phyloP scores from a whole-genome alignment of 92 coral and sea anemone genomes.

The Parazoanthus atlanticus region DNA sequence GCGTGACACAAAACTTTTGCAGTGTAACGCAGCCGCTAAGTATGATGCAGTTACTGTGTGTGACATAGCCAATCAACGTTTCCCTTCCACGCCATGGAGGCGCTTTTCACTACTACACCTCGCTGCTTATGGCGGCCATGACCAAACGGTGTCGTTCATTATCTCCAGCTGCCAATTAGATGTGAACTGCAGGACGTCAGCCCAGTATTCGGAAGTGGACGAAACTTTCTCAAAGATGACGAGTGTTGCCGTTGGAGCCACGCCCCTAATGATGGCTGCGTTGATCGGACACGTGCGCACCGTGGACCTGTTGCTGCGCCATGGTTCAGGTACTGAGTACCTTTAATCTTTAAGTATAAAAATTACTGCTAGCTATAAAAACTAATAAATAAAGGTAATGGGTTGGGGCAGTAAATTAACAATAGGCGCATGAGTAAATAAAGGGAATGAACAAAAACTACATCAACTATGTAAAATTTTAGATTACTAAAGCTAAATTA shows the following conservation, averaged over 20 bases:
- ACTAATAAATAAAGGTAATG: too few species aligned
- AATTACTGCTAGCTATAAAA: too few species aligned
- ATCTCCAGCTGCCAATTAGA: not conserved
- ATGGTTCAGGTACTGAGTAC: not conserved
- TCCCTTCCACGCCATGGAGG: not conserved
- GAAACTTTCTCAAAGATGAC: not conserved
- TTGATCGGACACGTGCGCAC: not conserved
- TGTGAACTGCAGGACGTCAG: constrained; percentile 1
- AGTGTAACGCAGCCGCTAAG: not conserved
- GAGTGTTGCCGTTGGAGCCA: constrained; percentile 4
- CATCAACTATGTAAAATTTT: too few species aligned
- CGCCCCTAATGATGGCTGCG: constrained; percentile 27
- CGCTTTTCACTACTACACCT: not conserved
- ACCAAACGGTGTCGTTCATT: constrained; percentile 8
- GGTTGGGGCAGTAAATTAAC: too few species aligned
- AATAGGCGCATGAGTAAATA: too few species aligned
- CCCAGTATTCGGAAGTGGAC: not conserved
- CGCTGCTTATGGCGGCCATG: constrained; percentile 8
- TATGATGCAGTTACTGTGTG: not conserved
- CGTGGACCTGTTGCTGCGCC: not conserved
- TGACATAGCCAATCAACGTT: not conserved
- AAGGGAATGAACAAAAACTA: too few species aligned
- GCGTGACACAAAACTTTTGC: not conserved
- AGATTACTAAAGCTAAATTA: too few species aligned
- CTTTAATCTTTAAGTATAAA: too few species aligned